A percentile compares a stretch with the other conserved stretches of the same genome.
Conservation (phyloP, 2,888 invertebrate genomes). For the Furcula furcula region DNA sequence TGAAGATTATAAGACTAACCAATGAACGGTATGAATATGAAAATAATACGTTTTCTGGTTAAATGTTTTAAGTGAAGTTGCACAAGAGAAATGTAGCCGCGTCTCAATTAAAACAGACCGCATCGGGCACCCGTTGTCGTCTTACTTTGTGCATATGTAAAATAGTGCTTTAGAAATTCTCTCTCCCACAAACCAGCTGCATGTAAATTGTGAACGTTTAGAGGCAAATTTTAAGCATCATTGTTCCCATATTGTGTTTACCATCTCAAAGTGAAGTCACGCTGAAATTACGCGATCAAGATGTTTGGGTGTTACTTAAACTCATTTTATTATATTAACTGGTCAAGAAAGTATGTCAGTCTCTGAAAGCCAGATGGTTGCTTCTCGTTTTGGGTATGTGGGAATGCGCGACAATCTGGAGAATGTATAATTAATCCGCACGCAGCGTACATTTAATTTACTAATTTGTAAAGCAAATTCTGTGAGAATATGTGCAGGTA, state of each 20-base stretch:
- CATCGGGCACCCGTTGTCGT: slow-evolving; percentile 45
- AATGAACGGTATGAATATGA: slow-evolving; percentile 43
- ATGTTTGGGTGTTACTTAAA: slow-evolving; percentile 15
- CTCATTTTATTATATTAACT: slow-evolving; percentile 22
- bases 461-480: slow-evolving; percentile 40
- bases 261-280: slow-evolving; percentile 40
- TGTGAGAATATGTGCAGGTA: slow-evolving; percentile 37
- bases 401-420: slow-evolving; percentile 40
- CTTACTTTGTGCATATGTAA: slow-evolving; percentile 49
- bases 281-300: slow-evolving; percentile 24
- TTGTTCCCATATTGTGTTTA: slow-evolving; percentile 52
- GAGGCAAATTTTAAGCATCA: slow-evolving; percentile 54
- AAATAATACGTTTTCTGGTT: slow-evolving; percentile 31
- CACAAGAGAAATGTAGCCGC: slow-evolving; percentile 46
- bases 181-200: slow-evolving; percentile 40
- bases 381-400: slow-evolving; percentile 46
- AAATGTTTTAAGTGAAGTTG: slow-evolving; percentile 40
- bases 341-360: slow-evolving; percentile 37
- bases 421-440: slow-evolving; percentile 57
- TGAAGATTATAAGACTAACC: slow-evolving; percentile 20
- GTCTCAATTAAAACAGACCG: slow-evolving; percentile 54
- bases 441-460: slow-evolving; percentile 41
- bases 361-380: slow-evolving; percentile 43
- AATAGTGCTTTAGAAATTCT: slow-evolving; percentile 52
- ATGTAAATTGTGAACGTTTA: slow-evolving; percentile 48